These are phyloP conservation scores for Aphelenchoides besseyi DNA, from an alignment of 1,140 invertebrate species.

Conservation along the genomic window DNA sequence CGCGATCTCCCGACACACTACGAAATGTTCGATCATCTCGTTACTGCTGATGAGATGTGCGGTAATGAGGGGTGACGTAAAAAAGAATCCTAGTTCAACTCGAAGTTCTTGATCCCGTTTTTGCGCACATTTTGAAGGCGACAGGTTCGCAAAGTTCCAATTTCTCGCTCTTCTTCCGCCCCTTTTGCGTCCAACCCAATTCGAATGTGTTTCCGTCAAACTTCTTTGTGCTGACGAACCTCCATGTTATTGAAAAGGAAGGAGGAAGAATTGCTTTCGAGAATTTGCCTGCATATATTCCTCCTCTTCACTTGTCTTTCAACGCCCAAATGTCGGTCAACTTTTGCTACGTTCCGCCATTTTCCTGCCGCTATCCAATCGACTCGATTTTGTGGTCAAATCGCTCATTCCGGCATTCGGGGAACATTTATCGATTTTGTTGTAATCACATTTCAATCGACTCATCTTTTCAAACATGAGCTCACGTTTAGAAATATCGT, in stretches of 20 bases:
- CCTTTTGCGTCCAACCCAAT: too few species aligned
- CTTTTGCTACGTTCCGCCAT: neutral
- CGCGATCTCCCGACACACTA: too few species aligned
- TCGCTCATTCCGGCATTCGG: too few species aligned
- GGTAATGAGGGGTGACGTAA: neutral
- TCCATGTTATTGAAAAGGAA: neutral
- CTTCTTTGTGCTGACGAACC: neutral
- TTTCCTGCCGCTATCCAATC: neutral
- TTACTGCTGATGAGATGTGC: too few species aligned
- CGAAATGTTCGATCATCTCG: too few species aligned
- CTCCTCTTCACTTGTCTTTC: neutral
- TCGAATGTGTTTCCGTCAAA: too few species aligned
- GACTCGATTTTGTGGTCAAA: neutral
- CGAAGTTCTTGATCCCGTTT: constrained; percentile 3
- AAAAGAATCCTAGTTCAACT: too few species aligned
- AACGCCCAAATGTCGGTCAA: neutral
- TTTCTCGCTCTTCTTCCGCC: too few species aligned
- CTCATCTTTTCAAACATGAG: too few species aligned
- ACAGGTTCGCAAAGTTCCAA: neutral
- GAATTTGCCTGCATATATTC: neutral
- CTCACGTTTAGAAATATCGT: too few species aligned
- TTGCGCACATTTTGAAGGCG: neutral
- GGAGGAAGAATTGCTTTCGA: neutral
- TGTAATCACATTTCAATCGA: too few species aligned
- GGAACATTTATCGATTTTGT: too few species aligned